A percentile compares a stretch with the other conserved stretches of the same genome.
Conservation (phyloP, 2,113 vertebrate species). For the Psilopogon haemacephalus region DNA sequence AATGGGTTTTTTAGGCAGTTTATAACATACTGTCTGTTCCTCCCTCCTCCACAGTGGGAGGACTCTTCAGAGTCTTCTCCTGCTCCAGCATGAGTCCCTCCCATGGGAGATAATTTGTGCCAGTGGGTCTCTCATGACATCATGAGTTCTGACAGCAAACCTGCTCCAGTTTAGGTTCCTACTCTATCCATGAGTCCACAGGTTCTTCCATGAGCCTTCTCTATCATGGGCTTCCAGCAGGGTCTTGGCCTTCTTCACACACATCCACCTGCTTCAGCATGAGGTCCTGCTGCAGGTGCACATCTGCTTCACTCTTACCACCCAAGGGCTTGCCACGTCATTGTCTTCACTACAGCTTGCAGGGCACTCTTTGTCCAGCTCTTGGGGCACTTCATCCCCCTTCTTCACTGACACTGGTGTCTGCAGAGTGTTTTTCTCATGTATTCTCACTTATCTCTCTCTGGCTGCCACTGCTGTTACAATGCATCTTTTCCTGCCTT, state of each 20-base stretch:
- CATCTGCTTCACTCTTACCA: not conserved
- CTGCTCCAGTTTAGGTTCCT: not conserved
- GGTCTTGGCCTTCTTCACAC: not conserved
- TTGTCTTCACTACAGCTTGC: not conserved
- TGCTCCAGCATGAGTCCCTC: not conserved
- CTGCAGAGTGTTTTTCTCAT: not conserved
- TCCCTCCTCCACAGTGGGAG: not conserved
- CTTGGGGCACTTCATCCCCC: too few species aligned
- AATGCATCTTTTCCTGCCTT: not conserved
- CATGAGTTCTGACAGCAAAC: not conserved
- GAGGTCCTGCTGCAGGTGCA: not conserved
- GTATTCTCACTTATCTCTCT: not conserved
- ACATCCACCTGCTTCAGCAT: not conserved
- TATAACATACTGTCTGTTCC: not conserved
- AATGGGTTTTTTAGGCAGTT: not conserved
- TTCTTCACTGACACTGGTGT: not conserved
- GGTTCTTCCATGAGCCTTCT: not conserved
- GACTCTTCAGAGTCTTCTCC: not conserved
- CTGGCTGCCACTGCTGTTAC: not conserved
- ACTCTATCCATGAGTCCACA: not conserved
- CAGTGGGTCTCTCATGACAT: too few species aligned
- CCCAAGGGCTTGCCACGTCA: not conserved
- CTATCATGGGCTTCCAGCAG: not conserved
- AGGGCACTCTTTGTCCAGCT: not conserved
- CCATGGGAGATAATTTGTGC: not conserved